Evolutionary conservation across 2,797 vertebrate genomes (phyloP), one percentile per base, ranked within the genome.

Genomic region (Arnoldichthys spilopterus): DNA sequence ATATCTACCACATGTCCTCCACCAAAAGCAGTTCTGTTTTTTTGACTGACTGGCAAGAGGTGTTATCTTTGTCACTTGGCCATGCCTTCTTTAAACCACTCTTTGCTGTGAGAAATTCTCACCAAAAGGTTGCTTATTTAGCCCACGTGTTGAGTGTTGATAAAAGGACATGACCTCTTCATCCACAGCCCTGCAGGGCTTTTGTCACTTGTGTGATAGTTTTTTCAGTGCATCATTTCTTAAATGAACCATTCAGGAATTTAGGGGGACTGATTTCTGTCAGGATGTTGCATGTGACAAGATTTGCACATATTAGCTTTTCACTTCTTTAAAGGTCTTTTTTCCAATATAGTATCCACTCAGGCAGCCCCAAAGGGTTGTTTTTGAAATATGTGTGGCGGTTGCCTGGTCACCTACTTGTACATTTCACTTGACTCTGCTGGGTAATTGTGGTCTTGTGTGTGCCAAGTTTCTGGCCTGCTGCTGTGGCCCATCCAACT

Each of bases 391-490:
- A n/a, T n/a, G n/a, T n/a, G n/a, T n/a, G n/a, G n/a, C n/a, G n/a
- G 61, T 63, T 63, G 16, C 18, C 61, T n/a, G 61, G 32, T 63
- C 61, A n/a, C 30, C 32, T 11, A 0, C 20, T 37, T n/a, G 26
- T 15, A 18, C 15, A n/a, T 61, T 32, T 18, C 5, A 32, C 13
- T 58, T 2, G 11, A 26, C 58, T 61, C 26, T 62, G 15, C 59
- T 20, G 16, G 61, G 61, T 34, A 37, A 63, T 63, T 63, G 61
- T 34, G 30, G 32, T 26, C 56, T 59, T 59, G 59, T 6, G 58
- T 6, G 59, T 59, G 56, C 56, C 56, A 59, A 30, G 26, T 30
- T 28, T 26, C 56, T 58, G 56, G 56, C 24, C 28, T 13, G 56
- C 15, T 30, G 18, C 4, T 28, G 12, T 59, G 56, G 26, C 56